Base-by-base conservation (phyloP, 2,888 invertebrate genomes). In the Hofmannophila pseudospretella region DNA sequence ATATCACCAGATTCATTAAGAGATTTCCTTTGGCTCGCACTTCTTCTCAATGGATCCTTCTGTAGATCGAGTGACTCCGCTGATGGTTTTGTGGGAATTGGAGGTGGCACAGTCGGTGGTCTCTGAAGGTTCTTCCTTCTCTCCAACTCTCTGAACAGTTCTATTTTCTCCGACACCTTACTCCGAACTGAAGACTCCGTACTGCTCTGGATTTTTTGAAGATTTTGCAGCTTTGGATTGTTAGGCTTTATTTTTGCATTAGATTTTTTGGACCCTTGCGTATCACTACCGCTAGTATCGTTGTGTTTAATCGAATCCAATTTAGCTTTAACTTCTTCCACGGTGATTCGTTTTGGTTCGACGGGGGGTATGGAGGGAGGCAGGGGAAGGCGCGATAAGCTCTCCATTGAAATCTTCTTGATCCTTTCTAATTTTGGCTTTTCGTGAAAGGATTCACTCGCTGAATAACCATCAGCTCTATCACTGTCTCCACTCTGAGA, bases 1-100 rank as follows among this genome's bases (percentile, higher is more conserved):
- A 94, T 92, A 68, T 96, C 95, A 4, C 95, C 95, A 37, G 91
- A 89, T 45, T 92, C 91, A 38, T 70, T 85, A 14, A 84, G 56
- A 20, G 86, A 85, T 42, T 86, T 81, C 46, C 86, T 69, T 20
- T 80, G 77, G 46, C 87, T 88, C 48, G 87, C 87, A 47, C 72
- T 85, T 54, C 88, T 67, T 45, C 84, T 63, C 42, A 88, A 53
- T 23, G 86, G 78, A 39, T 81, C 80, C 43, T 78, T 78, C 1
- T 73, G 63, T 20, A 53, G 59, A 20, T 72, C 74, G 12, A 62
- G 56, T 9, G 65, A 51, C 39, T 72, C 72, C 12, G 58, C 44
- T 13, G 65, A 57, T 1, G 84, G 77, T 41, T 86, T 88, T 3
- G 68, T 54, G 7, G 88, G 88, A 47, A 88, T 71, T 7, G 88